Percentiles rank a stretch among this genome's conserved stretches.
phyloP scores from a whole-genome alignment of 2,113 vertebrate genomes.

The Tachysurus fulvidraco region DNA sequence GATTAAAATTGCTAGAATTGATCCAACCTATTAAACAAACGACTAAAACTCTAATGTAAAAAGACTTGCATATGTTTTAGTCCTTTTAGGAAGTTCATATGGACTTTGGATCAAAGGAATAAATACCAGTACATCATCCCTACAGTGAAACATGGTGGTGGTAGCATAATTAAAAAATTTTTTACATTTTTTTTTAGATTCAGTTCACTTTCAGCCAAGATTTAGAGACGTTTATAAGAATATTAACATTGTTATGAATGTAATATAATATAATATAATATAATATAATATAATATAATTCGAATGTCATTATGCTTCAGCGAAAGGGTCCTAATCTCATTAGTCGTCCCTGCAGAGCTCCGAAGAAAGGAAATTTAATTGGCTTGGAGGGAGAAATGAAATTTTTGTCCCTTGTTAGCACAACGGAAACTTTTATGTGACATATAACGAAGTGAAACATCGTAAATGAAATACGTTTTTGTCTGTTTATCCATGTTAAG shows the following conservation, averaged over 20 bases:
- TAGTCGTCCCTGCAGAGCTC: not conserved
- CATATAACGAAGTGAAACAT: not conserved
- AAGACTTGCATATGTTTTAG: not conserved
- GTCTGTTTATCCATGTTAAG: not conserved
- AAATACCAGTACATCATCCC: not conserved
- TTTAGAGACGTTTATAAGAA: not conserved
- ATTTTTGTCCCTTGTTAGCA: not conserved
- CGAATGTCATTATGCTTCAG: not conserved
- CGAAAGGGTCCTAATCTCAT: not conserved
- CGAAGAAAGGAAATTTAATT: slow-evolving; percentile 24
- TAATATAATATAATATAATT: not conserved
- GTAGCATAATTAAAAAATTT: not conserved
- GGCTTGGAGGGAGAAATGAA: not conserved
- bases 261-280: too few relatives aligned
- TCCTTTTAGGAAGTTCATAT: too few relatives aligned
- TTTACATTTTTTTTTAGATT: not conserved
- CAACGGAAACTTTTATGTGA: not conserved
- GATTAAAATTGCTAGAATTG: not conserved
- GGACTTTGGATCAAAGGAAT: too few relatives aligned
- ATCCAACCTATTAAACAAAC: not conserved
- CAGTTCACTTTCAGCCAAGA: not conserved
- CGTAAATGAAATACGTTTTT: not conserved
- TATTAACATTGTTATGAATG: not conserved
- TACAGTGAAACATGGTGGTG: not conserved
- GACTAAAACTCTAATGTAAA: not conserved